Evolutionary conservation across 2,797 vertebrate species (phyloP).

Genomic region (Ctenochaetus hawaiiensis): DNA sequence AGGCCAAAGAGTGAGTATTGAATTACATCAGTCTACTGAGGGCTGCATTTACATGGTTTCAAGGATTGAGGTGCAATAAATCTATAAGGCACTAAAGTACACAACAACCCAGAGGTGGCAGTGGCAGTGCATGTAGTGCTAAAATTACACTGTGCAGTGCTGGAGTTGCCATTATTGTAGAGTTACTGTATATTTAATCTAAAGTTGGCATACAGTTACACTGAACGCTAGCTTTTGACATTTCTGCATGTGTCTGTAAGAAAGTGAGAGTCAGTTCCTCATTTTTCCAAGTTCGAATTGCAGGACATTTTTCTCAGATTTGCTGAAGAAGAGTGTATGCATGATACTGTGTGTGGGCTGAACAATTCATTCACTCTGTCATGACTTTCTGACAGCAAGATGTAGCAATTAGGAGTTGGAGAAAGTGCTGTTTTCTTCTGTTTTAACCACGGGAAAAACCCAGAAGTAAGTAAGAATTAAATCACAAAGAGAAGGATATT

Average conservation of each 20-base stretch:
- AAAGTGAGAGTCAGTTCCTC: background rate
- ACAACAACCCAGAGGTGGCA: background rate
- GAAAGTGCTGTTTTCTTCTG: slow-evolving; percentile 25
- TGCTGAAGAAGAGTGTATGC: slow-evolving; percentile 14
- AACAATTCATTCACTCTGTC: slow-evolving; percentile 39
- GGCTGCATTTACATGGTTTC: background rate
- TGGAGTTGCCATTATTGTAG: background rate
- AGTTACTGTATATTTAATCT: background rate
- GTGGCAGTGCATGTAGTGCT: background rate
- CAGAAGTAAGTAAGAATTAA: slow-evolving; percentile 48
- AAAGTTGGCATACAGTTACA: background rate
- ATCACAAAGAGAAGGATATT: slow-evolving; percentile 41
- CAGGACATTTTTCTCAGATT: too few relatives aligned
- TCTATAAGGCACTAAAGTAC: background rate
- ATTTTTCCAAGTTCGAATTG: slow-evolving; percentile 13
- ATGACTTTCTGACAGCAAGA: slow-evolving; percentile 48
- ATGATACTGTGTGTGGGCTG: slow-evolving; percentile 31
- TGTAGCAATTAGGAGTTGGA: slow-evolving; percentile 42
- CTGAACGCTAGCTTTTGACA: background rate
- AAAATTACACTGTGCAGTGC: background rate
- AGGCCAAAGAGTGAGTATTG: background rate
- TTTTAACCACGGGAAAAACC: slow-evolving; percentile 32
- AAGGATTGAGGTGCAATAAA: background rate
- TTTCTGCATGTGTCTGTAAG: background rate
- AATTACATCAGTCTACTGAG: background rate